phyloP scores from a whole-genome alignment of 2,888 invertebrate species.

The Hetaerina titia region DNA sequence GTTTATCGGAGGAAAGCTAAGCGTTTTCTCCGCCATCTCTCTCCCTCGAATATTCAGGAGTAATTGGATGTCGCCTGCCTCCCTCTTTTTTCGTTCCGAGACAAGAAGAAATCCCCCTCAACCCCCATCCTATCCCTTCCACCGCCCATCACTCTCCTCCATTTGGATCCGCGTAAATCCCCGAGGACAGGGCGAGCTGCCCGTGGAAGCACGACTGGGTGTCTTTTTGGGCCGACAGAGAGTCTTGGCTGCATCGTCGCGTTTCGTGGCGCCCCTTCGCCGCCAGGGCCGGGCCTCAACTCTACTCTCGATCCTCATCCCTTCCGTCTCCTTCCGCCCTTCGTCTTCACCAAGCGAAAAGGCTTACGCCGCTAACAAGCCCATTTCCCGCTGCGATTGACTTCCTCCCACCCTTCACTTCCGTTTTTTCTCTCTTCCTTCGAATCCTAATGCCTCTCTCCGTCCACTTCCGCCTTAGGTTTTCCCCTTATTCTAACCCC shows the following conservation, averaged over 20 bases:
- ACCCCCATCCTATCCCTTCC: background rate
- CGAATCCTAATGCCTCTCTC: background rate
- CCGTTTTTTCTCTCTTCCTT: background rate
- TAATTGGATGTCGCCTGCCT: slow-evolving; percentile 6
- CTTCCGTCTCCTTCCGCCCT: background rate
- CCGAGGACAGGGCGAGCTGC: too few species aligned
- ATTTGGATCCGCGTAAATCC: too few species aligned
- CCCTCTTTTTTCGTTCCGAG: background rate
- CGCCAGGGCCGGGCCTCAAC: background rate
- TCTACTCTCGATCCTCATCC: background rate
- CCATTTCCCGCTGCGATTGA: background rate
- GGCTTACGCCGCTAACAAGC: slow-evolving; percentile 32
- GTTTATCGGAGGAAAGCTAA: slow-evolving; percentile 25
- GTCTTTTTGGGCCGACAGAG: too few species aligned
- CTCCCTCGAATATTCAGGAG: background rate
- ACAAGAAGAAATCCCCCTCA: background rate
- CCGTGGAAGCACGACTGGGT: too few species aligned
- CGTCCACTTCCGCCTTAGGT: background rate
- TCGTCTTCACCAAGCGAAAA: background rate
- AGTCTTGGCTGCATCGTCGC: background rate
- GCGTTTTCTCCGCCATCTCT: background rate
- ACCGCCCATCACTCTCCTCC: background rate
- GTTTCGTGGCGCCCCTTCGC: background rate
- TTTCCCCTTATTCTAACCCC: background rate
- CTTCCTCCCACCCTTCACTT: background rate